phyloP scores from a whole-genome alignment of 2,113 vertebrate species.

The Neodontobutis hainanensis region DNA sequence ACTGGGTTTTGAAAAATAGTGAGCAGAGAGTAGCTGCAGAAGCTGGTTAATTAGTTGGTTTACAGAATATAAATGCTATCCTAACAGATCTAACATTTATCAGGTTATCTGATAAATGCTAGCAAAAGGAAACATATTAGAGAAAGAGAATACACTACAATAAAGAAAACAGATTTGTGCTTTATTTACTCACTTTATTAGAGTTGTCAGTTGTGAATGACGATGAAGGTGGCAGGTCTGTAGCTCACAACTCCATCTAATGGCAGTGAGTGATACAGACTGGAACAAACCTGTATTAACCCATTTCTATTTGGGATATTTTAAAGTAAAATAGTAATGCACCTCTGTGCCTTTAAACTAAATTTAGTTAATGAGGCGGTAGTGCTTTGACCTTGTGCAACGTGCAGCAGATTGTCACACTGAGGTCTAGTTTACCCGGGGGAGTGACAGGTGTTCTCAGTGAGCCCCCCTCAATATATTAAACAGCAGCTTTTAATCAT shows the following conservation, averaged over 20 bases:
- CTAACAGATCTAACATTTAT: no score
- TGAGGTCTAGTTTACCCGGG: not conserved
- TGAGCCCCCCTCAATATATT: not conserved
- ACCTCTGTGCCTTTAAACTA: not conserved
- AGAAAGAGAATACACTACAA: no score
- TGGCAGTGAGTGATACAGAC: no score
- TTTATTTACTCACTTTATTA: no score
- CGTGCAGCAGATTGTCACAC: constrained; percentile 6
- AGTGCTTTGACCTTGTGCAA: constrained; percentile 8
- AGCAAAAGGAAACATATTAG: no score
- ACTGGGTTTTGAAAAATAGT: constrained; percentile 45
- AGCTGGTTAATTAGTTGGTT: constrained; percentile 11
- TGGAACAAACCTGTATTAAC: not conserved
- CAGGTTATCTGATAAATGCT: no score
- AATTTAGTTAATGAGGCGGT: constrained; percentile 15
- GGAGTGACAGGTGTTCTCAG: constrained; percentile 27
- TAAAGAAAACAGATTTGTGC: no score
- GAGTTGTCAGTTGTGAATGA: no score
- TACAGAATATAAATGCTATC: no score
- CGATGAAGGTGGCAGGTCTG: no score
- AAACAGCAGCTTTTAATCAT: constrained; percentile 37
- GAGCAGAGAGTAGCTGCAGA: constrained; percentile 23
- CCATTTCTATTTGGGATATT: not conserved
- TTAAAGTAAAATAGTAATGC: not conserved
- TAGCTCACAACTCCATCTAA: no score